Base-by-base conservation (phyloP, 2,113 vertebrate species). In the Aleadryas rufinucha region DNA sequence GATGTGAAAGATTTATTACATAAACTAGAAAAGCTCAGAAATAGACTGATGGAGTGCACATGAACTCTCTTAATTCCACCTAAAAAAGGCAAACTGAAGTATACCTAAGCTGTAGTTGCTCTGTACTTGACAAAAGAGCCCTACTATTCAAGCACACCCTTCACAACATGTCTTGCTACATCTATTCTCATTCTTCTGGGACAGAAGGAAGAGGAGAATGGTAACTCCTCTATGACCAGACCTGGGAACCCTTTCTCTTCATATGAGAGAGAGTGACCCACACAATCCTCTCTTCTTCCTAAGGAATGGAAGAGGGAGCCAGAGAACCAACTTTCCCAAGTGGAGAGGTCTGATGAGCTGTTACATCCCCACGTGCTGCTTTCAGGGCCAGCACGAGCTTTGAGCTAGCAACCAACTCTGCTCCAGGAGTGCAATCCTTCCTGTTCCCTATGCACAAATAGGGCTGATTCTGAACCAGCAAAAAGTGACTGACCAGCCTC, bases 331-430 rank as follows among this genome's bases (percentile, higher is more conserved):
- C 7, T 10, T 74, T 42, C 17, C 65, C 35, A 33, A 44, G 53
- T 0, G 61, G 35, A 37, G 47, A 31, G 35, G 13, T 76, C 44
- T 35, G 18, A 53, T 18, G 30, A 91, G 17, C 23, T 60, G 56
- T 16, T 15, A 27, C 5, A 49, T 47, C 45, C 39, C 27, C 30
- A 28, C 0, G 0, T 45, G 53, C 7, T 0, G 6, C 63, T 64
- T 39, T 35, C 20, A n/a, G 41, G 19, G 20, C 42, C 35, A 63
- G 71, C 41, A 72, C 0, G 0, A 61, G 41, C 65, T 85, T 57
- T 0, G 0, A 37, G 52, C 20, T 23, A 68, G 22, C 37, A 88
- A 47, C 16, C 1, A 2, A 39, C 27, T 26, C 37, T 28, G 16
- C 26, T 28, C 49, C 0, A 0, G 65, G 53, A 57, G 23, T 4